These are phyloP conservation scores for Forbesichthys agassizii DNA, from an alignment of 2,113 vertebrate species.

Conservation along the genomic window DNA sequence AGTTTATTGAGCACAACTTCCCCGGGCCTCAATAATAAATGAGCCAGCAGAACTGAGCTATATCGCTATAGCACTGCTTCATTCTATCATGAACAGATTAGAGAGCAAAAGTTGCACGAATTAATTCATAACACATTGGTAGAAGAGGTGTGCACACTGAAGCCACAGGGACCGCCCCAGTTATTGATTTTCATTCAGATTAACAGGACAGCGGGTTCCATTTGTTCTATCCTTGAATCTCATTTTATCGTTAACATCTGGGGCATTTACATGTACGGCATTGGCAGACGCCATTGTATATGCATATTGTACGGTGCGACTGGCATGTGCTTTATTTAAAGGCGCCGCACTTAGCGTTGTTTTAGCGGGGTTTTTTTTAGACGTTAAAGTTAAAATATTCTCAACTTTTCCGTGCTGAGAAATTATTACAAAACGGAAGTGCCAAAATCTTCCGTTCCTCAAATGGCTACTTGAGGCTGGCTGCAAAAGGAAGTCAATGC, in stretches of 20 bases:
- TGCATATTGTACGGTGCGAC: too few species aligned
- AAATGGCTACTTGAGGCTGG: too few species aligned
- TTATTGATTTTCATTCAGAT: too few species aligned
- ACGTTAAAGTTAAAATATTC: too few species aligned
- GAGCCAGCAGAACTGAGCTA: conserved; percentile 22
- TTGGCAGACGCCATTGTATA: too few species aligned
- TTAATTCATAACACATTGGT: conserved; percentile 19
- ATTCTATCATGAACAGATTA: conserved; percentile 54
- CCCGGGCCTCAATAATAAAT: conserved; percentile 48
- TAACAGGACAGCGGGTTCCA: conserved; percentile 30
- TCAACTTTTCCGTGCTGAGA: too few species aligned
- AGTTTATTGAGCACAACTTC: conserved; percentile 36
- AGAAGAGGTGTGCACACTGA: conserved; percentile 11
- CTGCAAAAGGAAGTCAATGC: too few species aligned
- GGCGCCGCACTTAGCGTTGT: too few species aligned
- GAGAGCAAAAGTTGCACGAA: conserved; percentile 28
- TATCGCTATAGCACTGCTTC: neutral
- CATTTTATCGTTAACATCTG: conserved; percentile 35
- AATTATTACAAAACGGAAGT: too few species aligned
- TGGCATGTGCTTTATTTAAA: too few species aligned
- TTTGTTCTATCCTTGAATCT: conserved; percentile 53
- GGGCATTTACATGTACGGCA: conserved; percentile 21
- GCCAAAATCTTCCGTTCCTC: too few species aligned
- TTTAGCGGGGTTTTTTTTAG: too few species aligned
- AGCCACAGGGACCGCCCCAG: conserved; percentile 5